Evolutionary conservation across 2,113 vertebrate species (phyloP).

Genomic region (Petromus typicus): DNA sequence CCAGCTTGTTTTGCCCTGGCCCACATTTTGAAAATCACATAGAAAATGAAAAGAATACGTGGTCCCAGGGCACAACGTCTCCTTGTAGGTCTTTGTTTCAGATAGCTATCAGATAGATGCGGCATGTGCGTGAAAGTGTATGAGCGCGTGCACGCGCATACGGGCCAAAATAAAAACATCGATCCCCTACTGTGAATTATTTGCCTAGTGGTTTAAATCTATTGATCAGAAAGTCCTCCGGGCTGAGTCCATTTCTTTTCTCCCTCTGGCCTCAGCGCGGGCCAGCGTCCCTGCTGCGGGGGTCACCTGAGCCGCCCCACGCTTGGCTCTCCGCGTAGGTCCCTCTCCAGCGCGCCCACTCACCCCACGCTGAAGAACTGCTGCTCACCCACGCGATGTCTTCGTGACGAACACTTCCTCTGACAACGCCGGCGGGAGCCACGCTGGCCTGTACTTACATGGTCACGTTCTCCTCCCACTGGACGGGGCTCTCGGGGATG

Average conservation of each 20-base stretch:
- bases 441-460: not conserved
- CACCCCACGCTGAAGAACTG: not conserved
- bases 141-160: not conserved
- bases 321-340: not conserved
- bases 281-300: not conserved
- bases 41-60: not conserved
- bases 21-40: not conserved
- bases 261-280: not conserved
- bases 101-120: not conserved
- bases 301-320: not conserved
- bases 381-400: not conserved
- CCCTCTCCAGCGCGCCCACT: not conserved
- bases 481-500: not conserved
- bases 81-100: constrained; percentile 17
- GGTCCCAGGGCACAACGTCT: not conserved
- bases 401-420: not conserved
- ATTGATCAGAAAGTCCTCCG: not conserved
- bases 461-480: not conserved
- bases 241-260: not conserved
- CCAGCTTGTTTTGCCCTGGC: not conserved
- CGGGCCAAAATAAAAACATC: not conserved
- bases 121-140: not conserved
- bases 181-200: not conserved
- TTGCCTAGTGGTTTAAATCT: not conserved
- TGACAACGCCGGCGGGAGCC: not conserved